A percentile compares a stretch with the other conserved stretches of the same genome.
phyloP scores from a whole-genome alignment of 2,888 invertebrate genomes.

The Epinotia demarniana region DNA sequence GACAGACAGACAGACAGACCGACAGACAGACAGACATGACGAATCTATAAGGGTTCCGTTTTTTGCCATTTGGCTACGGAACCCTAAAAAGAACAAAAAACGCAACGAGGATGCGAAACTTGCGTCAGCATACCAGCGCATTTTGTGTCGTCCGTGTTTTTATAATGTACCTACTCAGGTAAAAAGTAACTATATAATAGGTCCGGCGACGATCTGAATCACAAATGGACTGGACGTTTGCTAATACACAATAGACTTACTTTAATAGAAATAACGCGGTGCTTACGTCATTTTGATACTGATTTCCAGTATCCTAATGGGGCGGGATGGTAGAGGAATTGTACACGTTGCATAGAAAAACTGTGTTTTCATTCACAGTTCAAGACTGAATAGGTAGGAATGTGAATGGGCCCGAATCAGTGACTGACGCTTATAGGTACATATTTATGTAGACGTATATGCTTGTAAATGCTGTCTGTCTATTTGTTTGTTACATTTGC shows the following conservation, averaged over 20 bases:
- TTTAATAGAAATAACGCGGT: not conserved
- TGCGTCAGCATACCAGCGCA: conserved; percentile 20
- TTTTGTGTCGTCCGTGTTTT: conserved; percentile 45
- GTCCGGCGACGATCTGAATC: conserved; percentile 52
- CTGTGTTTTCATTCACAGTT: not conserved
- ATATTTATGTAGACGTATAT: no score
- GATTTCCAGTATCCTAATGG: not conserved
- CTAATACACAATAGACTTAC: not conserved
- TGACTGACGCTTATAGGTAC: not conserved
- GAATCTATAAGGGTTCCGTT: no score
- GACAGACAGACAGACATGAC: no score
- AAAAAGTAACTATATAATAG: conserved; percentile 49
- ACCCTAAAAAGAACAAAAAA: no score
- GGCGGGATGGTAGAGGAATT: conserved; percentile 30
- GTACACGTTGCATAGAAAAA: not conserved
- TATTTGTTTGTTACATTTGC: not conserved
- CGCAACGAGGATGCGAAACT: conserved; percentile 42
- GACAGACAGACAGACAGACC: no score
- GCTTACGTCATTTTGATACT: not conserved
- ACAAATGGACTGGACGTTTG: conserved; percentile 50
- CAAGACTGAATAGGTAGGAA: not conserved
- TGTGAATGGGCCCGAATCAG: not conserved
- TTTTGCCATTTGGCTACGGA: no score
- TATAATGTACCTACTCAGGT: conserved; percentile 52
- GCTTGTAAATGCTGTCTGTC: no score